phyloP scores from a whole-genome alignment of 2,113 vertebrate genomes.

The Anguilla japonica region DNA sequence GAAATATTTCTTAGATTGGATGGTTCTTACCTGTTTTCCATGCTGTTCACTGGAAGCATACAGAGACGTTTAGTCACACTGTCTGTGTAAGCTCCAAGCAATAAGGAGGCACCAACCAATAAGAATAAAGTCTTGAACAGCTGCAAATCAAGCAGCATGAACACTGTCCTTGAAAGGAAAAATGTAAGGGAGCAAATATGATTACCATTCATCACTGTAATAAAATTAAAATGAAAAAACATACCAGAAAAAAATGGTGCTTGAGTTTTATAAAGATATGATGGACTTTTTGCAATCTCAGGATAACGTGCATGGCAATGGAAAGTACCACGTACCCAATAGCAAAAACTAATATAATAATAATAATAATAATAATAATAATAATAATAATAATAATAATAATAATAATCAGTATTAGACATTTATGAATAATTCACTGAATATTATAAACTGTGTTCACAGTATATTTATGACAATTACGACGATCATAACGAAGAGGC shows the following conservation, averaged over 20 bases:
- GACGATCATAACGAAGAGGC: background rate
- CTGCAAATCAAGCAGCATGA: background rate
- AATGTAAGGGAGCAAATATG: background rate
- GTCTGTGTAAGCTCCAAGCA: background rate
- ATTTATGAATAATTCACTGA: background rate
- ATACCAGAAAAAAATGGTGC: too few relatives aligned
- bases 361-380: too few relatives aligned
- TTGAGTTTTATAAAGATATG: too few relatives aligned
- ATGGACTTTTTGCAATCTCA: too few relatives aligned
- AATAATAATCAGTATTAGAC: too few relatives aligned
- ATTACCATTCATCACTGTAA: too few relatives aligned
- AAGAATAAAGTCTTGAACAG: slow-evolving; percentile 3
- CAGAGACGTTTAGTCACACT: background rate
- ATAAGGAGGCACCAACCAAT: slow-evolving; percentile 14
- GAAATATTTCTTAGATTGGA: background rate
- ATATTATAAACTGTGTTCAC: background rate
- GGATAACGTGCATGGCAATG: too few relatives aligned
- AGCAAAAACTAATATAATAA: too few relatives aligned
- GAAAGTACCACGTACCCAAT: too few relatives aligned
- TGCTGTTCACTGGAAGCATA: background rate
- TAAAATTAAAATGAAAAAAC: background rate
- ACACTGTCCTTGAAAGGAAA: background rate
- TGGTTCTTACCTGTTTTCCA: slow-evolving; percentile 12
- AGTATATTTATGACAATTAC: background rate
- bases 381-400: too few relatives aligned